These are phyloP conservation scores for Crocallis elinguaria DNA, from an alignment of 2,888 invertebrate species.

Conservation along the genomic window DNA sequence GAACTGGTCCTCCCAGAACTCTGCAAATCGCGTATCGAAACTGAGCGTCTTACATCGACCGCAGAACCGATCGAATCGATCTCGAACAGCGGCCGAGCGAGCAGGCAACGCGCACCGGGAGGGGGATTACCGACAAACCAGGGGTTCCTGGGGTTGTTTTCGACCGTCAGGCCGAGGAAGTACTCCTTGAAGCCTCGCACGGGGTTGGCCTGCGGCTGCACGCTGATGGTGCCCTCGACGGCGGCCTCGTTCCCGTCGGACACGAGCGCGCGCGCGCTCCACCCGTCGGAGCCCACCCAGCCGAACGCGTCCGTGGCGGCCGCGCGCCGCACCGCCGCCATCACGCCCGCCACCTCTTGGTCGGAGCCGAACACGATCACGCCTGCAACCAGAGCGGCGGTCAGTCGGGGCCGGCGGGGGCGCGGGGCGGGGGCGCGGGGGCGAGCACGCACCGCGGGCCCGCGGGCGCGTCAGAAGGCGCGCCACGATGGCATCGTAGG, in stretches of 20 bases:
- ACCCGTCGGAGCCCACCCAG: conserved; percentile 98
- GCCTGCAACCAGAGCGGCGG: conserved; percentile 80
- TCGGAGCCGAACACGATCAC: conserved; percentile 98
- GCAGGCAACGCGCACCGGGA: background rate
- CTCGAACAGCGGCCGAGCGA: background rate
- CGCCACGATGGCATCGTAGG: conserved; percentile 94
- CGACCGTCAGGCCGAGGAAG: conserved; percentile 92
- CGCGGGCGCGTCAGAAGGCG: conserved; percentile 92
- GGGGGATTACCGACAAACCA: conserved; percentile 94
- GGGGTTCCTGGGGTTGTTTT: conserved; percentile 95
- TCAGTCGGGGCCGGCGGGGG: background rate
- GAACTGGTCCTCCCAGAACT: conserved; percentile 98
- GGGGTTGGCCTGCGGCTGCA: conserved; percentile 96
- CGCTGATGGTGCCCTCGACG: conserved; percentile 91
- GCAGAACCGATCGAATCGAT: too few species aligned
- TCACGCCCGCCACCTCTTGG: conserved; percentile 97
- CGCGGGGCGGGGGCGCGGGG: background rate
- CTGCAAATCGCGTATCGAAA: conserved; percentile 71
- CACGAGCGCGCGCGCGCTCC: conserved; percentile 95
- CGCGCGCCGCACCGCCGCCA: conserved; percentile 93
- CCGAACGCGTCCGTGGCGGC: conserved; percentile 94
- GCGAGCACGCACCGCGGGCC: conserved; percentile 89
- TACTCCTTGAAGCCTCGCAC: conserved; percentile 94
- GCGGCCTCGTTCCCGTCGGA: conserved; percentile 94
- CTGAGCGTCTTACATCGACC: background rate